These are phyloP conservation scores for Colius striatus DNA, from an alignment of 2,113 vertebrate genomes.

Conservation along the genomic window DNA sequence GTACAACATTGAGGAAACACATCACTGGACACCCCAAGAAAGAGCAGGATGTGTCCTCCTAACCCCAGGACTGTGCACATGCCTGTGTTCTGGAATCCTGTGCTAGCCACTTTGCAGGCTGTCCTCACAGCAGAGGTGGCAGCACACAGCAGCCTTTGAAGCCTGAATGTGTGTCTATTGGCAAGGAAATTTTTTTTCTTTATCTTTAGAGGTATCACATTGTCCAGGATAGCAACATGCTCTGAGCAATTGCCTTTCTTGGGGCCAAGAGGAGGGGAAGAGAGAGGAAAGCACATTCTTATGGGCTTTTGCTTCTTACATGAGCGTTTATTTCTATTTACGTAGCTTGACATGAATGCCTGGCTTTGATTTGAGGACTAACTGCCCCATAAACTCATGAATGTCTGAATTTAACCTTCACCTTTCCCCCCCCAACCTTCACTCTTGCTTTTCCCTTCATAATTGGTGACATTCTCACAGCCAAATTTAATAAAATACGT, in stretches of 20 bases:
- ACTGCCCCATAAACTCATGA: slow-evolving; percentile 49
- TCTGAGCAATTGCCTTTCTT: background rate
- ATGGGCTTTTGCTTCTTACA: background rate
- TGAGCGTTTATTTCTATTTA: slow-evolving; percentile 38
- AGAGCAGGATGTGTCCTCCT: background rate
- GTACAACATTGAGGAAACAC: background rate
- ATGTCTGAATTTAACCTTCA: slow-evolving; percentile 62
- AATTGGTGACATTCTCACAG: slow-evolving; percentile 12
- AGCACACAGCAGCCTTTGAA: background rate
- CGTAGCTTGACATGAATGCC: background rate
- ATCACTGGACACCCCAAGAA: background rate
- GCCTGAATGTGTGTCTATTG: background rate
- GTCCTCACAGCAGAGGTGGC: background rate
- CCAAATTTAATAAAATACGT: background rate
- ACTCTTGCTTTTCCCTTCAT: slow-evolving; percentile 25
- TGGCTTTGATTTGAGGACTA: slow-evolving; percentile 66
- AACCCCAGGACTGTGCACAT: background rate
- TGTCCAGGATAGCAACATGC: background rate
- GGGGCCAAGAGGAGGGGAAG: background rate
- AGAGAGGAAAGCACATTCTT: background rate
- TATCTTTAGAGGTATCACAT: background rate
- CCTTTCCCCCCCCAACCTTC: slow-evolving; percentile 53
- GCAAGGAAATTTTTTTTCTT: background rate
- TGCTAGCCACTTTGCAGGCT: background rate
- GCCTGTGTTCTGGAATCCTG: background rate